Base-by-base conservation (phyloP, 2,113 vertebrate genomes). In the Heloderma charlesbogerti region DNA sequence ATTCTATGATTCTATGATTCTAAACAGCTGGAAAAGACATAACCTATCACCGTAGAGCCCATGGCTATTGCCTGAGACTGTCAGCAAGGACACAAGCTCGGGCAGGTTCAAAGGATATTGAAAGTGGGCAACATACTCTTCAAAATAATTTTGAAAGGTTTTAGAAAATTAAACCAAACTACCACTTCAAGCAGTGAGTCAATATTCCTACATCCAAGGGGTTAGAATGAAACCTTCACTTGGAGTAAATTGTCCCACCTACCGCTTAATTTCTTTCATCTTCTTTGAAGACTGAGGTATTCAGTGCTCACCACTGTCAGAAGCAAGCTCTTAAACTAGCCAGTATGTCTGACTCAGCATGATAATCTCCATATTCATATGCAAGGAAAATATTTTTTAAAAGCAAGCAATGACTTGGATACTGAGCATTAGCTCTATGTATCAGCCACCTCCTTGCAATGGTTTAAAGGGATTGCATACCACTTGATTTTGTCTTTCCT, bases 221-320 rank as follows among this genome's bases (percentile, higher is more conserved):
- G 37, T 81, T 81, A 82, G 13, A 54, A 71, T 29, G 34, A 69
- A 89, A 29, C 34, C 60, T 54, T 81, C 43, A 15, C 43, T 71
- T 71, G 43, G 34, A 51, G 43, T 67, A 66, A 40, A 89, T 69
- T 81, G 78, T 69, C 86, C 43, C 87, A 89, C 77, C 87, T 81
- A 81, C 78, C 31, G 63, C 31, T 89, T 71, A 81, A 81, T 89
- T 81, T 69, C 45, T 89, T 88, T 81, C 63, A 69, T 81, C 34
- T 81, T 81, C 87, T 89, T 54, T 89, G 63, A 89, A 51, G 87
- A 20, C 34, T 16, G 20, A 80, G 66, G 10, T 16, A 89, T 37
- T 34, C 43, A 71, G 71, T n/a, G 57, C 63, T 54, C 77, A 89
- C 34, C 77, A 31, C 86, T 31, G 86, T 77, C 13, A 77, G 86